These are phyloP conservation scores for Amphiprion ocellaris DNA, from an alignment of 2,113 vertebrate genomes.

Conservation along the genomic window DNA sequence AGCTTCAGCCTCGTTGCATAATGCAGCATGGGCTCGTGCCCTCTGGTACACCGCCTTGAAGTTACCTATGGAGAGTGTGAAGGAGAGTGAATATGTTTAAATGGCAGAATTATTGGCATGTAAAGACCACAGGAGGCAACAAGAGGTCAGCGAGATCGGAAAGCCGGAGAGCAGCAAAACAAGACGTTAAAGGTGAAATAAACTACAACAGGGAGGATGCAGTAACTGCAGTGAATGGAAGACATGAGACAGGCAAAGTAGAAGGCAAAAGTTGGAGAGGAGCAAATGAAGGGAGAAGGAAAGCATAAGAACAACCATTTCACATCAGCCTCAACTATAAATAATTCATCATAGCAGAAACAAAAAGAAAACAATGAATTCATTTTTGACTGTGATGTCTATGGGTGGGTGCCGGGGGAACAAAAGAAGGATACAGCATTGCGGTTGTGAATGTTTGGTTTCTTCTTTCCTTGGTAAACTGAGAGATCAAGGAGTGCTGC, in stretches of 20 bases:
- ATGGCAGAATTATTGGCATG: neutral
- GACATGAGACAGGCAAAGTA: neutral
- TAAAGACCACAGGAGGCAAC: neutral
- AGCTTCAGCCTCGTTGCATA: conserved; percentile 85
- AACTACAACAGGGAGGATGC: conserved; percentile 6
- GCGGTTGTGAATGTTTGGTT: conserved; percentile 60
- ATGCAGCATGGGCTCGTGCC: conserved; percentile 83
- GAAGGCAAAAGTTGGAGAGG: conserved; percentile 9
- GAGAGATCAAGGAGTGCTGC: conserved; percentile 51
- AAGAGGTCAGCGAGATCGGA: neutral
- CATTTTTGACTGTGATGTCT: conserved; percentile 66
- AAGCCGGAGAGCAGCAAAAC: neutral
- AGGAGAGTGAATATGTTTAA: conserved; percentile 7
- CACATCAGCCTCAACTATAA: conserved; percentile 66
- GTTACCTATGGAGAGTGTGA: conserved; percentile 79
- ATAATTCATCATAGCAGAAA: conserved; percentile 72
- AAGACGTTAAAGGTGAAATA: neutral
- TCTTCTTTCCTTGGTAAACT: conserved; percentile 59
- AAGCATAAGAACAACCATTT: conserved; percentile 52
- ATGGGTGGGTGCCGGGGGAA: conserved; percentile 54
- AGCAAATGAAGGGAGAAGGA: conserved; percentile 54
- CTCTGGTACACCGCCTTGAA: conserved; percentile 89
- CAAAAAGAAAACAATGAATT: conserved; percentile 66
- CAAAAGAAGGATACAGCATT: conserved; percentile 38
- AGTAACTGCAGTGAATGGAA: conserved; percentile 3